Evolutionary conservation across 2,113 vertebrate genomes (phyloP), one percentile per base, ranked within the genome.

Genomic region (Mesoclemmys tuberculata): DNA sequence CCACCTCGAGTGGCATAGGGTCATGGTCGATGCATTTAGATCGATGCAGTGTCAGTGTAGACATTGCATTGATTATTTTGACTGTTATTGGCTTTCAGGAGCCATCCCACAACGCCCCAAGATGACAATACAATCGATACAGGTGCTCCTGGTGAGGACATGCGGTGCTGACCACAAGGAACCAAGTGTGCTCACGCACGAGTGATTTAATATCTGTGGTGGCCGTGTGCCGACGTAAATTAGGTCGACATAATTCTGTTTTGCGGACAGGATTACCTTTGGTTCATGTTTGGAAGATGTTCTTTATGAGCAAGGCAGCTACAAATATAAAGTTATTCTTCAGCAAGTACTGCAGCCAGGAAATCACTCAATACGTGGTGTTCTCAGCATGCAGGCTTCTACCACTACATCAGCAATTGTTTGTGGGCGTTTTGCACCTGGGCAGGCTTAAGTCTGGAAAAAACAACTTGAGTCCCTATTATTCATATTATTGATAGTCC

Each of bases 301-400:
- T 88, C 58, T 85, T 80, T 90, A 77, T 35, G 82, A 8, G 21
- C 0, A 0, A 56, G 68, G 88, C 9, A 48, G 92, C 46, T 75
- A 46, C 64, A 91, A 82, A 95, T 82, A 38, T 54, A 21, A 90
- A 87, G 22, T 51, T 49, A 14, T 6, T 87, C 54, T 51, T 92
- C 52, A 91, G 81, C 41, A 88, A 86, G 91, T 93, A 51, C n/a
- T 3, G 2, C 18, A 88, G 27, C 79, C 11, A 5, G 74, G 84
- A 94, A 87, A 79, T 89, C 89, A 75, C 26, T 0, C 0, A 10
- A 8, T 74, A 29, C 19, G 3, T 6, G 14, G 3, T 55, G 68
- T 89, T 84, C 11, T 4, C 3, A 1, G 7, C 46, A 41, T 74
- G 31, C 92, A 13, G 71, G 38, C 71, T 44, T 38, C 71, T 71